phyloP scores from a whole-genome alignment of 2,113 vertebrate species.

The Xyrauchen texanus region DNA sequence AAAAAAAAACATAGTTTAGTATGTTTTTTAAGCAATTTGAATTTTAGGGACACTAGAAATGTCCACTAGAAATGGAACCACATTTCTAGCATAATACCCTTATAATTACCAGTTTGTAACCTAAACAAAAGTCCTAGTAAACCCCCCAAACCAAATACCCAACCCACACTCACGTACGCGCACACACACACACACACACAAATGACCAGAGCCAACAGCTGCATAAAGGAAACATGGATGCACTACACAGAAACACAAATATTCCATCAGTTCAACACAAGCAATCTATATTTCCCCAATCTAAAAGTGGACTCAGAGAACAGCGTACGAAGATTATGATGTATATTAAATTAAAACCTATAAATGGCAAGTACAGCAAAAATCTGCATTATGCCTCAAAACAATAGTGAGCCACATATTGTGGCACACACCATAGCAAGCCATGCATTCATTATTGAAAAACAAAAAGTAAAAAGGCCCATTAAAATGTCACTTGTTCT shows the following conservation, averaged over 20 bases:
- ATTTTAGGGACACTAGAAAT: too few species aligned
- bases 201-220: not conserved
- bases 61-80: too few species aligned
- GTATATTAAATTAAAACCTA: constrained; percentile 52
- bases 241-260: not conserved
- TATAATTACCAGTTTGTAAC: too few species aligned
- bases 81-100: too few species aligned
- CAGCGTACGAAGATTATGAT: constrained; percentile 40
- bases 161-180: too few species aligned
- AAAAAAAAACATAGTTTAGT: too few species aligned
- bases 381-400: constrained; percentile 52
- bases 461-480: constrained; percentile 58
- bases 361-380: constrained; percentile 58
- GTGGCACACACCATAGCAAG: constrained; percentile 41
- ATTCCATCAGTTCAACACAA: not conserved
- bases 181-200: constrained; percentile 6
- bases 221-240: not conserved
- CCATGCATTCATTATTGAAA: constrained; percentile 58
- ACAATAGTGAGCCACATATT: constrained; percentile 42
- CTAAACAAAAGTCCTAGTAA: too few species aligned
- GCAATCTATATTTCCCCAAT: constrained; percentile 23
- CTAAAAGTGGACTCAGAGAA: constrained; percentile 29
- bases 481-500: constrained; percentile 61
- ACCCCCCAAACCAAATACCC: too few species aligned
- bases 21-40: too few species aligned